Conservation (phyloP, 2,888 invertebrate species). For the Macrophya annulata region DNA sequence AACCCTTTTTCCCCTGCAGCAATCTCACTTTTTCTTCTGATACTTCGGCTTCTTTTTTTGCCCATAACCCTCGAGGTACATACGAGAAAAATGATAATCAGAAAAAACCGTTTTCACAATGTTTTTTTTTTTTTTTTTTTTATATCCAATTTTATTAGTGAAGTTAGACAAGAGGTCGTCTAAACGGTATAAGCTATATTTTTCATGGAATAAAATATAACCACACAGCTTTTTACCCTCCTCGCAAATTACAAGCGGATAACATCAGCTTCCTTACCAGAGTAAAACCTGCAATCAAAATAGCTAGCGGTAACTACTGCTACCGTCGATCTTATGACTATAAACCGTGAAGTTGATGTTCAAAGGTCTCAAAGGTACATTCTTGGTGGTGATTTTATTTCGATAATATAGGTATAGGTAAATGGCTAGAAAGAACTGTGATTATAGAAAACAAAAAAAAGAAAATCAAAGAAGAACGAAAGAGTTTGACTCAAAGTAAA, state of each 20-base stretch:
- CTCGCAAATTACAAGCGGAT: background rate
- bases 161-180: background rate
- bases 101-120: background rate
- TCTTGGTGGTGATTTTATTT: background rate
- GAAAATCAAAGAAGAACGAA: too few relatives aligned
- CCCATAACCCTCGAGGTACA: background rate
- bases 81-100: background rate
- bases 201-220: background rate
- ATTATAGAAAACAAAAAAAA: background rate
- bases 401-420: background rate
- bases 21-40: background rate
- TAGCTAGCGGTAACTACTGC: conserved; percentile 59
- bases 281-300: conserved; percentile 59
- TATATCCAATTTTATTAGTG: background rate
- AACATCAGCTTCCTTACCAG: conserved; percentile 15
- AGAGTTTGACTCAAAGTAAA: background rate
- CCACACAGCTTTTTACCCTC: background rate
- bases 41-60: background rate
- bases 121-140: too few relatives aligned
- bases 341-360: background rate
- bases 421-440: background rate
- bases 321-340: conserved; percentile 33
- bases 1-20: background rate
- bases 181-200: background rate
- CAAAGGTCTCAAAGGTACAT: background rate